These are phyloP conservation scores for Tenodera sinensis DNA, from an alignment of 2,888 invertebrate species.

Conservation along the genomic window DNA sequence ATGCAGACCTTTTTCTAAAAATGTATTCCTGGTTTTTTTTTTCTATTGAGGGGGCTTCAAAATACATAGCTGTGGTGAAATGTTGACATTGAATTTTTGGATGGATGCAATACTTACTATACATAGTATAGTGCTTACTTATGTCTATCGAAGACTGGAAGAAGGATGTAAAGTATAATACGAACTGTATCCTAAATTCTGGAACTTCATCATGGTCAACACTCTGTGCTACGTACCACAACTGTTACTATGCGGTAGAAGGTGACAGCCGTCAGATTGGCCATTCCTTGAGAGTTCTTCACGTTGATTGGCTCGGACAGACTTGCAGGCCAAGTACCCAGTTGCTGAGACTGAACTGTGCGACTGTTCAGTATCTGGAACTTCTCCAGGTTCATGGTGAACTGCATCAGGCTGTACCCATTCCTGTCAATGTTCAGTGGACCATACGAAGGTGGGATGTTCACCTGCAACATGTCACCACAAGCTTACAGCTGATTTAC, in stretches of 20 bases:
- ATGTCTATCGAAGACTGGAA: no score
- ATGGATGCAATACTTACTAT: no score
- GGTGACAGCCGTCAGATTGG: constrained; percentile 72
- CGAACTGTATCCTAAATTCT: no score
- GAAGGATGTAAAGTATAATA: no score
- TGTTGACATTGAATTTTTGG: no score
- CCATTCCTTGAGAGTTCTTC: constrained; percentile 62
- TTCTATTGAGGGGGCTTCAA: no score
- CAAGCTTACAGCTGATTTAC: no score
- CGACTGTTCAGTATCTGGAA: constrained; percentile 70
- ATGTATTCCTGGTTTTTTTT: no score
- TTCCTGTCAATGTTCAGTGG: constrained; percentile 60
- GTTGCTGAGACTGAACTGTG: constrained; percentile 63
- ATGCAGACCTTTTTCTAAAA: no score
- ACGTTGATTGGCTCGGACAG: constrained; percentile 63
- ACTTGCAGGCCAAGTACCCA: constrained; percentile 78
- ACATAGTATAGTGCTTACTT: no score
- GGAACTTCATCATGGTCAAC: no score
- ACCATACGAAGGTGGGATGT: constrained; percentile 66
- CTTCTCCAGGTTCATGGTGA: constrained; percentile 66
- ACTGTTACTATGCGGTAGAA: constrained; percentile 86
- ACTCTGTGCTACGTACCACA: constrained; percentile 67
- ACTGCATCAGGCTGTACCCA: constrained; percentile 66
- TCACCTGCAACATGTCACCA: constrained; percentile 35
- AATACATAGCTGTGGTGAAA: no score